Evolutionary conservation across 2,797 vertebrate genomes (phyloP), one percentile per base, ranked within the genome.

Genomic region (Cyclopterus lumpus): DNA sequence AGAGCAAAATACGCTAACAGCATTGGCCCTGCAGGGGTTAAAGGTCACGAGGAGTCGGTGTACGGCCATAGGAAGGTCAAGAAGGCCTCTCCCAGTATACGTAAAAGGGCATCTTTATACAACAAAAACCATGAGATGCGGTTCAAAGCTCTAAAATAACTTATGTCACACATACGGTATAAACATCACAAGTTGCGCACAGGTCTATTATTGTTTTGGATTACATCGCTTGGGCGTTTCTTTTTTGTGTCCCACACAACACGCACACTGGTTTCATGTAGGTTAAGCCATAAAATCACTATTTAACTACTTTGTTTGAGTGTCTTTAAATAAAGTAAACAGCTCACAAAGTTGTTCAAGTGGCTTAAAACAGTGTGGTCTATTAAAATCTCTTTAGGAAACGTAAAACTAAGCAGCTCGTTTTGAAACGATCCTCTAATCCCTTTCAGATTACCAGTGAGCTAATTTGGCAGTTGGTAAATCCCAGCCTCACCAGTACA

Each of bases 351-450:
- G 71, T 68, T 59, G 46, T 60, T 30, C 5, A 75, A 81, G 57
- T 34, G 67, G 28, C 24, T 84, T 74, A 66, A 57, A 69, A 71
- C 28, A 61, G 28, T 46, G 55, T 12, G 48, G 64, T 57, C 63
- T 61, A 79, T 79, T 72, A 77, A 75, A 78, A 67, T 79, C 81
- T 83, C 82, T 76, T 70, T 36, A 82, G 61, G 81, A 82, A 86
- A 87, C 55, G 11, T 71, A 64, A 86, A 80, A 73, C 74, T 64
- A 36, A 82, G 58, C 55, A 48, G 59, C 58, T 77, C 53, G 59
- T 85, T 84, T 84, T 66, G 32, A 76, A 62, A 72, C 77, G 64
- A 79, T 80, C 70, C 44, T 46, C 48, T 83, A 81, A 85, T 86
- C 67, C 49, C 53, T 74, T 77, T 81, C 44, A 81, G 76, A 87